Evolutionary conservation across 2,888 invertebrate genomes (phyloP).

Genomic region (Idaea dimidiata): DNA sequence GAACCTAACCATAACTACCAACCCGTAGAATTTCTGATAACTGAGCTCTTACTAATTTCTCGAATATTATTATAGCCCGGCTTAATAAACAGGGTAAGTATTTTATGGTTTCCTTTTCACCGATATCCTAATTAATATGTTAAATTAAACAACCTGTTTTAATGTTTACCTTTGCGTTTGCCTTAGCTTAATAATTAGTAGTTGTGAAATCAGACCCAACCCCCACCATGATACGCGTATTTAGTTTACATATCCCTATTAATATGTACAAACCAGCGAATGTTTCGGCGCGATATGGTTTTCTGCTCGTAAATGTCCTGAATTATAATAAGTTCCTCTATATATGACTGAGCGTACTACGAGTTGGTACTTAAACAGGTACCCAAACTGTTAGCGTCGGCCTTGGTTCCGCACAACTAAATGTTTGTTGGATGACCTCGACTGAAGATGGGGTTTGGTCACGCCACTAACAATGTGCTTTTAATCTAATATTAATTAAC

Average conservation of each 20-base stretch:
- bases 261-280: neutral
- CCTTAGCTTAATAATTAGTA: neutral
- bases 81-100: neutral
- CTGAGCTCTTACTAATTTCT: neutral
- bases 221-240: neutral
- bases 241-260: neutral
- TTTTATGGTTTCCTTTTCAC: neutral
- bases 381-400: conserved; percentile 36
- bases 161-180: neutral
- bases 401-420: conserved; percentile 63
- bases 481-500: conserved; percentile 27
- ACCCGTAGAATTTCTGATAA: neutral
- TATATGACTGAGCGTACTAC: conserved; percentile 29
- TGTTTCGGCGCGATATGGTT: conserved; percentile 19
- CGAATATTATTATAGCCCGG: neutral
- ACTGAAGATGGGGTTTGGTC: conserved; percentile 63
- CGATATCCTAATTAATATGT: neutral
- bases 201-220: neutral
- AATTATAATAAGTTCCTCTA: conserved; percentile 44
- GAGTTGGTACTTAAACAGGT: conserved; percentile 29
- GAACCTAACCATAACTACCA: no score
- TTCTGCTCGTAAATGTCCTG: conserved; percentile 34
- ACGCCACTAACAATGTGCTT: conserved; percentile 49
- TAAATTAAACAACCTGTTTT: neutral
- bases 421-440: conserved; percentile 68